phyloP scores from a whole-genome alignment of 2,113 vertebrate species.

The Gasterosteus aculeatus region DNA sequence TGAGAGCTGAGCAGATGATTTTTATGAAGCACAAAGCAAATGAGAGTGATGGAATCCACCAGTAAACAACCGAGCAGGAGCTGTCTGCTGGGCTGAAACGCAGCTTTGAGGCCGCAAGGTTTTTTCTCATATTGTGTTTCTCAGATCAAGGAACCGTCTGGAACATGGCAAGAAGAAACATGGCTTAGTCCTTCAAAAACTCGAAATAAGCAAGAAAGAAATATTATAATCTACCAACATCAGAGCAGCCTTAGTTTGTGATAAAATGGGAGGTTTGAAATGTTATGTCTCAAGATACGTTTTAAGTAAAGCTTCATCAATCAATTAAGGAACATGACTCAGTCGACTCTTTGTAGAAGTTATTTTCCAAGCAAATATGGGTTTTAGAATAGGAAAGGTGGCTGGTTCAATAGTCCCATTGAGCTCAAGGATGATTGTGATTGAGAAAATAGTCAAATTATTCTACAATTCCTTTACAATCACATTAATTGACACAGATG shows the following conservation, averaged over 20 bases:
- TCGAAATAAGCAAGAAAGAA: too few relatives aligned
- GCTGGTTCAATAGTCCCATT: background rate
- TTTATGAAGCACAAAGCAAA: background rate
- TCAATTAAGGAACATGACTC: too few relatives aligned
- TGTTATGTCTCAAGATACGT: background rate
- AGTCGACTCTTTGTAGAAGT: background rate
- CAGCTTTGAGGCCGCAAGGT: slow-evolving; percentile 11
- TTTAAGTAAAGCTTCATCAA: too few relatives aligned
- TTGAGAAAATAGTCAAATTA: background rate
- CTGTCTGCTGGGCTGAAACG: background rate
- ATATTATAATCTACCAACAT: background rate
- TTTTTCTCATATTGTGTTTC: slow-evolving; percentile 2
- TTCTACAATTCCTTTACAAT: background rate
- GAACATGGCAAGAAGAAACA: background rate
- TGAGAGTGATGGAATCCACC: slow-evolving; percentile 19
- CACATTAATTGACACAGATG: too few relatives aligned
- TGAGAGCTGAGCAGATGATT: background rate
- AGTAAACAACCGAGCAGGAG: slow-evolving; percentile 41
- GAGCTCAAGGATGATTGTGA: background rate
- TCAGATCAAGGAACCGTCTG: background rate
- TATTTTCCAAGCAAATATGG: background rate
- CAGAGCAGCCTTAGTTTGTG: background rate
- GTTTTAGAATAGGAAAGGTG: background rate
- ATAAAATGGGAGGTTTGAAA: background rate
- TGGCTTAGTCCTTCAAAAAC: background rate